Evolutionary conservation across 1,140 invertebrate genomes (phyloP), one percentile per base, ranked within the genome.

Genomic region (Drosophila tristis): DNA sequence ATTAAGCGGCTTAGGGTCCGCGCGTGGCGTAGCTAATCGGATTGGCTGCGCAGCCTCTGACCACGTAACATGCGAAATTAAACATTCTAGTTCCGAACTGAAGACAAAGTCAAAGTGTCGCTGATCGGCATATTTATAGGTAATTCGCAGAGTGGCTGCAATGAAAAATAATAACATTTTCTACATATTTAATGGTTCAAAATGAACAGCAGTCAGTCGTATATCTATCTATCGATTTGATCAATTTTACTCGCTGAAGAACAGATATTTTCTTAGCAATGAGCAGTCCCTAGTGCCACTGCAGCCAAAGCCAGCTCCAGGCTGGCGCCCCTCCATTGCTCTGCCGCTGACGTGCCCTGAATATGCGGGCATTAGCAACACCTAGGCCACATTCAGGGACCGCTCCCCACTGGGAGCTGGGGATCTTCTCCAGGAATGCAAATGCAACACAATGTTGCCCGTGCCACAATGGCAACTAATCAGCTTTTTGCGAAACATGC

Each of bases 401-500:
- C 39, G 5, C n/a, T 50, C n/a, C 35, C 63, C n/a, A 16, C 45
- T 8, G 60, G 25, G 8, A 44, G 35, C 11, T 39, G 20, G 53
- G 11, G 11, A 5, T 13, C 35, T 39, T 13, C 35, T 13, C 11
- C 13, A 31, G 61, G 42, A 35, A 43, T 64, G 61, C 42, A 56
- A 55, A 48, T 66, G 54, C 72, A 51, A 39, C 35, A 39, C 35
- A 39, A 6, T 26, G 44, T 20, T 23, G 25, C 29, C 42, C 45
- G 51, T 29, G 53, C 45, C 58, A 71, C 79, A 74, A 77, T 70
- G 55, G 74, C 65, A 81, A 87, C 82, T 87, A 86, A 86, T 86
- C 84, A 86, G 81, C 74, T 77, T 87, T 86, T 78, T 74, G 72
- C 64, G 66, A 63, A 75, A 72, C 75, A 80, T 58, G 58, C 71